A percentile compares a stretch with the other conserved stretches of the same genome.
Evolutionary conservation across 2,888 invertebrate genomes (phyloP).

Genomic region (Synergus gifuensis): DNA sequence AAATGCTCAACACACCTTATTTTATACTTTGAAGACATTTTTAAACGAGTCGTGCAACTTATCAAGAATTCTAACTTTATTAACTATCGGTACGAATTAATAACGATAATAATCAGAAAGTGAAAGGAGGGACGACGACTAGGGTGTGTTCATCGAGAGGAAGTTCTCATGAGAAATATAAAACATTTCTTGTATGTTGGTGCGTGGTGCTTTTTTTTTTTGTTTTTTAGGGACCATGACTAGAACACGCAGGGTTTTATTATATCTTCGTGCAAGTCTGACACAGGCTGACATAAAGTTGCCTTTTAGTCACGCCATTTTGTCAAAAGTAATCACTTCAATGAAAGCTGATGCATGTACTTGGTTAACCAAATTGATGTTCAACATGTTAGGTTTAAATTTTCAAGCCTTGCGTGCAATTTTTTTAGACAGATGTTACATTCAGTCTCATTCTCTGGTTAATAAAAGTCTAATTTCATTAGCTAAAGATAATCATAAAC

Average conservation of each 20-base stretch:
- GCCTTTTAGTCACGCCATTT: conserved; percentile 34
- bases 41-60: conserved; percentile 4
- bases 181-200: background rate
- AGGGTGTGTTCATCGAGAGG: conserved; percentile 11
- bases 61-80: background rate
- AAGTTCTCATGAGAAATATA: conserved; percentile 12
- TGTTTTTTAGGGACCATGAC: conserved; percentile 33
- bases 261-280: conserved; percentile 19
- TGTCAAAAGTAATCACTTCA: conserved; percentile 40
- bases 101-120: conserved; percentile 19
- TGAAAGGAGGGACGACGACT: conserved; percentile 4
- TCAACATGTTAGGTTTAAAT: conserved; percentile 22
- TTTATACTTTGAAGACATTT: conserved; percentile 1
- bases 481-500: no score
- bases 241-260: conserved; percentile 38
- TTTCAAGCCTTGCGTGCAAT: conserved; percentile 6
- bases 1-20: background rate
- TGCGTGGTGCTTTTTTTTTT: background rate
- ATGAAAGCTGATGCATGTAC: conserved; percentile 24
- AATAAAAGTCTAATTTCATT: no score
- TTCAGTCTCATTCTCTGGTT: no score
- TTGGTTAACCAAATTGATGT: conserved; percentile 31
- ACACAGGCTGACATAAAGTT: conserved; percentile 30
- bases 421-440: background rate
- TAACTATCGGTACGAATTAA: background rate